phyloP scores from a whole-genome alignment of 1,140 invertebrate species.

The Lerema accius region DNA sequence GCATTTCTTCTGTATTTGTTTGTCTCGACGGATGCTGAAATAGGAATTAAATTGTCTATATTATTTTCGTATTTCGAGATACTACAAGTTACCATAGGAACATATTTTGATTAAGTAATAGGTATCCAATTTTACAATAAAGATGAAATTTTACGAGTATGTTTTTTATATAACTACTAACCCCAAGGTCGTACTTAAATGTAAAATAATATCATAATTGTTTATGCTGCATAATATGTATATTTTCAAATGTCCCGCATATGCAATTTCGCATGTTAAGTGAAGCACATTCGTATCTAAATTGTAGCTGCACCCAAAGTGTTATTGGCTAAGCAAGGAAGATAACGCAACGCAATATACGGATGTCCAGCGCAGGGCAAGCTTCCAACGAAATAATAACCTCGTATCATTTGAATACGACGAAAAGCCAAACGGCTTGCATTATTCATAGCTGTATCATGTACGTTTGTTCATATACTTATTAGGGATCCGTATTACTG shows the following conservation, averaged over 20 bases:
- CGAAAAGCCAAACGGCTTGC: conserved; percentile 64
- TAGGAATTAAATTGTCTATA: no score
- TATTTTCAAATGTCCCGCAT: not conserved
- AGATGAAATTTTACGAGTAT: no score
- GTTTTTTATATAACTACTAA: no score
- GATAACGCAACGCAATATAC: conserved; percentile 35
- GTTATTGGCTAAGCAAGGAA: conserved; percentile 25
- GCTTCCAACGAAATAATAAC: conserved; percentile 66
- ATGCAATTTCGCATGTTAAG: conserved; percentile 14
- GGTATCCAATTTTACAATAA: no score
- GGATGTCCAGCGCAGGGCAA: conserved; percentile 59
- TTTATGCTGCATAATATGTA: no score
- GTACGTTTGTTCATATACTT: not conserved
- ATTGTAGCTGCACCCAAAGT: conserved; percentile 12
- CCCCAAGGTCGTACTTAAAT: no score
- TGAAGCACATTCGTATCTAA: conserved; percentile 10
- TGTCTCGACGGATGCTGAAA: no score
- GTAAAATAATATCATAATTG: no score
- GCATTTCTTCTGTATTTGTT: no score
- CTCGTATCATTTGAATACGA: conserved; percentile 60
- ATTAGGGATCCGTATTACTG: conserved; percentile 8
- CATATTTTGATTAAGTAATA: no score
- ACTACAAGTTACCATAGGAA: no score
- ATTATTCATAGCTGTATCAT: conserved; percentile 52
- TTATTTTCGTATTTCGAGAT: no score